A percentile compares a stretch with the other conserved stretches of the same genome.
Evolutionary conservation across 2,797 vertebrate genomes (phyloP).

Genomic region (Microcaecilia unicolor): DNA sequence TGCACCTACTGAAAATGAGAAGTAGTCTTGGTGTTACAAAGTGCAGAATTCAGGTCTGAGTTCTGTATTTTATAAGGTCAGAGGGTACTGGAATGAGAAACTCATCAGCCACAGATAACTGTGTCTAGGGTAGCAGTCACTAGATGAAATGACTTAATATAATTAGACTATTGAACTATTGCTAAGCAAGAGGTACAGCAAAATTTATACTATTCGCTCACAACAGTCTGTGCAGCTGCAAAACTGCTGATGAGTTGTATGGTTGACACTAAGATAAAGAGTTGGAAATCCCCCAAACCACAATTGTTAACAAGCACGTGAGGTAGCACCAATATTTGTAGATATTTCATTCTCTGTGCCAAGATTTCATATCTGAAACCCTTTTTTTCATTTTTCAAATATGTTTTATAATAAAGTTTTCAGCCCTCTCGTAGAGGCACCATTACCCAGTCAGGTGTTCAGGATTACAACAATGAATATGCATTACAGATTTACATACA

Average conservation of each 20-base stretch:
- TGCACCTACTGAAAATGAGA: constrained; percentile 25
- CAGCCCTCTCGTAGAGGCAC: no score
- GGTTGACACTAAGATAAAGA: not conserved
- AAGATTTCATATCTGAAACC: not conserved
- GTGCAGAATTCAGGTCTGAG: not conserved
- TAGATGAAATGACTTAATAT: no score
- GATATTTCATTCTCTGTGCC: not conserved
- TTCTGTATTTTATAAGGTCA: constrained; percentile 29
- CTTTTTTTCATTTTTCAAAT: not conserved
- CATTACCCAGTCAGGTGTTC: no score
- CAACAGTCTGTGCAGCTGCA: not conserved
- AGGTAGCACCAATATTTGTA: not conserved
- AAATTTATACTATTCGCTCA: not conserved
- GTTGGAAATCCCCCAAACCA: not conserved
- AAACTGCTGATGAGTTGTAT: no score
- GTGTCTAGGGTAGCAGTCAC: constrained; percentile 18
- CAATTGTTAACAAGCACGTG: not conserved
- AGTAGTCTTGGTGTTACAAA: constrained; percentile 26
- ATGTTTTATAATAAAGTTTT: not conserved
- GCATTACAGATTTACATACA: no score
- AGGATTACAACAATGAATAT: no score
- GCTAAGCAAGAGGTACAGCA: not conserved
- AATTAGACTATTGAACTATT: no score
- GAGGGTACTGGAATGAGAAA: constrained; percentile 21
- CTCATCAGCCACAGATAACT: constrained; percentile 14